These are phyloP conservation scores for Amphiduros pacificus DNA, from an alignment of 2,888 invertebrate species.

Conservation along the genomic window DNA sequence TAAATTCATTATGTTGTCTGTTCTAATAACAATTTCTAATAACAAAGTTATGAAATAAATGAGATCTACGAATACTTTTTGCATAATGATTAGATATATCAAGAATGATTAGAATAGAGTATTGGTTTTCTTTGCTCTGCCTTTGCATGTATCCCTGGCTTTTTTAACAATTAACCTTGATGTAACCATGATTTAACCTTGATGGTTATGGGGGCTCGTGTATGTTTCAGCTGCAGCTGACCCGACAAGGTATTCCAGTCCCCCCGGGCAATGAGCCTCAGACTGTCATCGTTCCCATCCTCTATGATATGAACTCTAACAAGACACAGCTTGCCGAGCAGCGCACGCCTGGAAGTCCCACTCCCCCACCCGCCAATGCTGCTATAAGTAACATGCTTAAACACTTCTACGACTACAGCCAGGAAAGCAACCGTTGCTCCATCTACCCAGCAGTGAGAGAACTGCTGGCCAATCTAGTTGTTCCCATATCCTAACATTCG, in stretches of 20 bases:
- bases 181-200: too few species aligned
- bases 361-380: slow-evolving; percentile 25
- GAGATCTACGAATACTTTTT: too few species aligned
- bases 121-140: background rate
- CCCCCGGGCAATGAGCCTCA: slow-evolving; percentile 67
- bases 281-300: slow-evolving; percentile 81
- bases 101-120: background rate
- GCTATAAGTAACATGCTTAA: slow-evolving; percentile 51
- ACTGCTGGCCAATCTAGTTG: slow-evolving; percentile 78
- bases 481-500: slow-evolving; percentile 63
- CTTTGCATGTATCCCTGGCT: too few species aligned
- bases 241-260: slow-evolving; percentile 66
- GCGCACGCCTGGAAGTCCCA: slow-evolving; percentile 62
- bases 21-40: too few species aligned
- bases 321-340: slow-evolving; percentile 85
- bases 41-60: too few species aligned
- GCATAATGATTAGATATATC: background rate
- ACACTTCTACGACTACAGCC: slow-evolving; percentile 53
- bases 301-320: slow-evolving; percentile 86
- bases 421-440: slow-evolving; percentile 72
- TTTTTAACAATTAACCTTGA: too few species aligned
- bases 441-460: slow-evolving; percentile 90
- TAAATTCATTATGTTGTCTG: too few species aligned
- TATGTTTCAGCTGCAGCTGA: slow-evolving; percentile 72
- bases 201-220: too few species aligned